phyloP scores from a whole-genome alignment of 2,797 vertebrate genomes.

The Tapera naevia region DNA sequence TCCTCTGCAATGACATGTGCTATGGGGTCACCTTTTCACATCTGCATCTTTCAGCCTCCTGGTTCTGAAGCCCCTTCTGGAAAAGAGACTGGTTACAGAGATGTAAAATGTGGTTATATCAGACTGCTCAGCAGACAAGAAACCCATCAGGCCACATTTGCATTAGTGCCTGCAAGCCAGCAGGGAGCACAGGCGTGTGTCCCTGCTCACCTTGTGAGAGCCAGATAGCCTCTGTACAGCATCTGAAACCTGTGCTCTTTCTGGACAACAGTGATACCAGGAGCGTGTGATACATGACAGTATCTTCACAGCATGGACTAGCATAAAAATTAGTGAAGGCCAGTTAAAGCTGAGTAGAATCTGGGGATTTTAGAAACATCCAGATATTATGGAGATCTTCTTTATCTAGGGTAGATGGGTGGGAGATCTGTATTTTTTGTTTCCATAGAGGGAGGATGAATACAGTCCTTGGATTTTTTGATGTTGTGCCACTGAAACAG shows the following conservation, averaged over 20 bases:
- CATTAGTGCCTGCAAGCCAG: neutral
- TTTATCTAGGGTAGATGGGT: neutral
- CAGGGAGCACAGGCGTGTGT: neutral
- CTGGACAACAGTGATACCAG: neutral
- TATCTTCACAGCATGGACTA: neutral
- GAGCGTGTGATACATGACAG: neutral
- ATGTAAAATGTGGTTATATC: neutral
- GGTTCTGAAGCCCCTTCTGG: neutral
- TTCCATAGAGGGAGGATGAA: neutral
- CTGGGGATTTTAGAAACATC: neutral
- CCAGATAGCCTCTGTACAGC: neutral
- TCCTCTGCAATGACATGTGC: neutral
- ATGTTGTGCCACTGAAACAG: neutral
- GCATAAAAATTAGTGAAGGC: neutral
- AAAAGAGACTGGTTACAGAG: neutral
- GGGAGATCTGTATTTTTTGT: neutral
- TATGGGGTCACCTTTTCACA: neutral
- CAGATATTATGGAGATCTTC: neutral
- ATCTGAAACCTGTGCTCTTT: neutral
- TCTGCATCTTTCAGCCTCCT: neutral
- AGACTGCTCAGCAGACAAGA: neutral
- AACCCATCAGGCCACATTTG: accelerated
- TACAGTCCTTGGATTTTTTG: neutral
- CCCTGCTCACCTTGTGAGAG: neutral
- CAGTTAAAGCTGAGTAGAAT: neutral